Percentiles rank a stretch among this genome's conserved stretches.
Evolutionary conservation across 2,113 vertebrate genomes (phyloP).

Genomic region (Entomyzon cyanotis): DNA sequence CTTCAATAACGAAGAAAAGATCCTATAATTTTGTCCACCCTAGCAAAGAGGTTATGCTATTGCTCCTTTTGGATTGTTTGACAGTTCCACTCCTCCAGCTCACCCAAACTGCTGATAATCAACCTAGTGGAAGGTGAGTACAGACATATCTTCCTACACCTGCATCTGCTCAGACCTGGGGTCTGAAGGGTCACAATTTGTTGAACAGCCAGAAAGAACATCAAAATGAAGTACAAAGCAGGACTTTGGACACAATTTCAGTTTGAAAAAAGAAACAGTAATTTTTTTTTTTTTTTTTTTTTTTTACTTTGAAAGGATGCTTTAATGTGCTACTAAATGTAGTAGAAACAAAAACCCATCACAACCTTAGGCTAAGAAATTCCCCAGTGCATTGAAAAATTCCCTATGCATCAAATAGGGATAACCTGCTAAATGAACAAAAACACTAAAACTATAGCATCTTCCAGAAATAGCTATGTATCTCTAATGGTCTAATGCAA

Average conservation of each 20-base stretch:
- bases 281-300: not conserved
- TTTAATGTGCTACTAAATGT: not conserved
- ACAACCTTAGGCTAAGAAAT: not conserved
- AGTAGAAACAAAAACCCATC: not conserved
- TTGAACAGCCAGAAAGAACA: not conserved
- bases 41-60: not conserved
- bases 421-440: constrained; percentile 26
- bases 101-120: constrained; percentile 31
- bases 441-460: constrained; percentile 2
- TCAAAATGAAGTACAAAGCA: not conserved
- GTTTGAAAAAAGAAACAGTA: not conserved
- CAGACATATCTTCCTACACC: not conserved
- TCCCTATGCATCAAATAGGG: not conserved
- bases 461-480: not conserved
- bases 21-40: not conserved
- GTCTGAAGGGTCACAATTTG: constrained; percentile 11
- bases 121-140: not conserved
- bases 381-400: not conserved
- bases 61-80: constrained; percentile 37
- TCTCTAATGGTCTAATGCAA: not conserved
- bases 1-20: not conserved
- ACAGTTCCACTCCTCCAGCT: constrained; percentile 32
- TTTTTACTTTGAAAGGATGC: not conserved
- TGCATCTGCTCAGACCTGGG: not conserved
- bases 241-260: not conserved